Evolutionary conservation across 1,140 invertebrate species (phyloP).

Genomic region (Potamilus streckersoni): DNA sequence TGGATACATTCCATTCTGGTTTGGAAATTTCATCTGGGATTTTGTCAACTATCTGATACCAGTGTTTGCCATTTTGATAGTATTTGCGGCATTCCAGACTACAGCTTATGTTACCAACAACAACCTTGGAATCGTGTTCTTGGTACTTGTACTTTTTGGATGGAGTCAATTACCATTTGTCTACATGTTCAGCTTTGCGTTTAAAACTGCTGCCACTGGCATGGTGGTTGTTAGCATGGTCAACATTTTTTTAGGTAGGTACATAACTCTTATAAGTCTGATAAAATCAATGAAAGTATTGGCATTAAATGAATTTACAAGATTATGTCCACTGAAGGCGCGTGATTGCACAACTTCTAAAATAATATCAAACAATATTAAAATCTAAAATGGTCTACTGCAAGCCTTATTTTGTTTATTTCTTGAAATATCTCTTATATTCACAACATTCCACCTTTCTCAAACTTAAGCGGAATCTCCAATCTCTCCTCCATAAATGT

Average conservation of each 20-base stretch:
- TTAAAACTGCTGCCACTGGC: slow-evolving; percentile 31
- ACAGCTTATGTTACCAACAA: slow-evolving; percentile 18
- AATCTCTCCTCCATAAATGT: too few species aligned
- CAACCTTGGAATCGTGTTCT: slow-evolving; percentile 27
- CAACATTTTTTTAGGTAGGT: slow-evolving; percentile 32
- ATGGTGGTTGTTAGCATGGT: slow-evolving; percentile 30
- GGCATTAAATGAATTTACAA: background rate
- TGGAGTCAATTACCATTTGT: slow-evolving; percentile 28
- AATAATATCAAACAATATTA: background rate
- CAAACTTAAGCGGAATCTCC: too few species aligned
- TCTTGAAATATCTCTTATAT: too few species aligned
- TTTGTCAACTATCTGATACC: slow-evolving; percentile 44
- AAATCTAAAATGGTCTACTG: background rate
- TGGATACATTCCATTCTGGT: slow-evolving; percentile 37
- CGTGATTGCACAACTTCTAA: background rate
- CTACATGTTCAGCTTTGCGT: slow-evolving; percentile 35
- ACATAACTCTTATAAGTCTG: background rate
- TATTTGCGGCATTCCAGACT: slow-evolving; percentile 37
- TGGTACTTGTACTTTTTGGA: slow-evolving; percentile 33
- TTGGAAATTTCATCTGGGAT: slow-evolving; percentile 44
- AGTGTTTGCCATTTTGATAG: slow-evolving; percentile 34
- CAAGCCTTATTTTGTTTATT: background rate
- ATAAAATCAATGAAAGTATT: background rate
- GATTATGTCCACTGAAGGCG: background rate
- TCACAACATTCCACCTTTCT: too few species aligned